phyloP scores from a whole-genome alignment of 1,140 invertebrate species.

The Antheraea pernyi region DNA sequence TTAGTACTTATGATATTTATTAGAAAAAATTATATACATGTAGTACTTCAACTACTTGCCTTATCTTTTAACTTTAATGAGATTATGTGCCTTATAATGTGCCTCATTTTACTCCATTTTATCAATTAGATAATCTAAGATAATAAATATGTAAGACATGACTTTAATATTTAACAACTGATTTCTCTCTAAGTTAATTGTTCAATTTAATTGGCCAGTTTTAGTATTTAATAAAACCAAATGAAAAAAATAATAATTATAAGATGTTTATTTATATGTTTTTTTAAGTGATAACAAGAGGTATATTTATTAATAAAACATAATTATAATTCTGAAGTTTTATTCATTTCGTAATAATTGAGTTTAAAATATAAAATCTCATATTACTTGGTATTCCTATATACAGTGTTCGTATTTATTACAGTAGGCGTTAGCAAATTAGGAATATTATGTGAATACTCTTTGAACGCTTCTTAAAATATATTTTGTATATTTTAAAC shows the following conservation, averaged over 20 bases:
- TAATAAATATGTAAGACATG: neutral
- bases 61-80: neutral
- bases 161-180: neutral
- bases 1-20: neutral
- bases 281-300: neutral
- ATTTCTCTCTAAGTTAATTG: neutral
- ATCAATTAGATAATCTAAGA: neutral
- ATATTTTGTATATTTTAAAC: neutral
- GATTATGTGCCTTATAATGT: slow-evolving; percentile 4
- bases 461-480: slow-evolving; percentile 38
- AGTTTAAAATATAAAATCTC: neutral
- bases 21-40: neutral
- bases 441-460: slow-evolving; percentile 46
- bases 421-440: slow-evolving; percentile 39
- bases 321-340: neutral
- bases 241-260: neutral
- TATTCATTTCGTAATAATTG: neutral
- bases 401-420: neutral
- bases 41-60: neutral
- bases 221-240: neutral
- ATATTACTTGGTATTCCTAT: slow-evolving; percentile 6
- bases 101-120: neutral
- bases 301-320: neutral
- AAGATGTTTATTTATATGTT: neutral
- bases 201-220: neutral